Conservation (phyloP, 1,140 invertebrate species). For the Tetraneura akinire region DNA sequence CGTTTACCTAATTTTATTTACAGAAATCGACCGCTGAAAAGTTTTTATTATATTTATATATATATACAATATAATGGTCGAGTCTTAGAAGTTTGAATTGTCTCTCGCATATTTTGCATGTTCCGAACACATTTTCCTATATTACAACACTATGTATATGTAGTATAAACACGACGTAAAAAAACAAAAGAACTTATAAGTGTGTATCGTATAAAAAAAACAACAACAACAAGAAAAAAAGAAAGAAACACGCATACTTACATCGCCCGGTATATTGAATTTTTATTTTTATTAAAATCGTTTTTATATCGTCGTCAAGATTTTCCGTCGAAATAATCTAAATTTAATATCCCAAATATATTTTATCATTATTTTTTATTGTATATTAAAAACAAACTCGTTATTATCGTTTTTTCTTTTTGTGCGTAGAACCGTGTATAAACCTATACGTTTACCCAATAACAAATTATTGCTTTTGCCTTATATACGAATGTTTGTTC, state of each 20-base stretch:
- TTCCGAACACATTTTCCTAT: background rate
- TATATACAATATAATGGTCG: no score
- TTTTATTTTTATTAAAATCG: slow-evolving; percentile 7
- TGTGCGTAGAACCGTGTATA: background rate
- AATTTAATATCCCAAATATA: slow-evolving; percentile 8
- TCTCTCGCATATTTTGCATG: background rate
- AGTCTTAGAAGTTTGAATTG: background rate
- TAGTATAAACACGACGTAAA: no score
- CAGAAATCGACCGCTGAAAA: background rate
- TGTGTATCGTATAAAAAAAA: background rate
- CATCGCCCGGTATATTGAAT: slow-evolving; percentile 14
- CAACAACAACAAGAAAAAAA: no score
- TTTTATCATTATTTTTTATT: background rate
- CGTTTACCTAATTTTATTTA: no score
- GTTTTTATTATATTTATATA: no score
- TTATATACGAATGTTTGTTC: no score
- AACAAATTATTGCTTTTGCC: no score
- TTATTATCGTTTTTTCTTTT: background rate
- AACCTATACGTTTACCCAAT: no score
- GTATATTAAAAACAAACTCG: background rate
- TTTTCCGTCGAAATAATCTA: background rate
- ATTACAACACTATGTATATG: background rate
- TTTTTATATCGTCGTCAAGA: background rate
- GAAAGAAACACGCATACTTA: background rate
- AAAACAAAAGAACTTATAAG: background rate